Conservation (phyloP, 2,888 invertebrate genomes). For the Neoaliturus tenellus region DNA sequence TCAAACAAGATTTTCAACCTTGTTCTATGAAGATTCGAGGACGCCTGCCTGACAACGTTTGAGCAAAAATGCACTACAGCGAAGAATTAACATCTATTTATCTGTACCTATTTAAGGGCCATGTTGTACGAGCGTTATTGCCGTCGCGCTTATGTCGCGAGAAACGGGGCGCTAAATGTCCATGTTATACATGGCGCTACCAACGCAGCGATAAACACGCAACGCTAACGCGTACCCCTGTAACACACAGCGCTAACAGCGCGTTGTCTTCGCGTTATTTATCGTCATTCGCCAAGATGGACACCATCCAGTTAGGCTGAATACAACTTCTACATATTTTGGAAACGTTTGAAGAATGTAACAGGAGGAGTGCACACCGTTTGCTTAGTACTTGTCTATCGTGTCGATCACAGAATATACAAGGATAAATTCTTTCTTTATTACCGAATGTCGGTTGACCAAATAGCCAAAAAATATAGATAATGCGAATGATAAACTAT, state of each 20-base stretch:
- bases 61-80: too few species aligned
- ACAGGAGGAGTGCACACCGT: conserved; percentile 12
- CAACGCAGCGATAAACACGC: not conserved
- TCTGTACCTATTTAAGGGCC: too few species aligned
- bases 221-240: not conserved
- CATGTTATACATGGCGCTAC: not conserved
- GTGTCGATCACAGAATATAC: not conserved
- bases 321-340: not conserved
- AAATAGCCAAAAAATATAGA: too few species aligned
- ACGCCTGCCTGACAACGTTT: too few species aligned
- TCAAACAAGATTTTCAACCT: too few species aligned
- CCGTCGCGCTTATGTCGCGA: too few species aligned
- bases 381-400: conserved; percentile 1
- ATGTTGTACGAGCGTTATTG: too few species aligned
- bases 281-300: not conserved
- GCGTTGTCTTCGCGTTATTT: not conserved
- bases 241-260: not conserved
- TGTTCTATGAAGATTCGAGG: too few species aligned
- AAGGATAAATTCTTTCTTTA: not conserved
- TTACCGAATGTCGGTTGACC: not conserved
- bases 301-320: conserved; percentile 14
- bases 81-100: too few species aligned
- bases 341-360: not conserved
- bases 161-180: too few species aligned
- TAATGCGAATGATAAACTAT: too few species aligned